A percentile compares a stretch with the other conserved stretches of the same genome.
These are phyloP conservation scores for Connochaetes taurinus DNA, from an alignment of 2,113 vertebrate genomes.

Conservation along the genomic window DNA sequence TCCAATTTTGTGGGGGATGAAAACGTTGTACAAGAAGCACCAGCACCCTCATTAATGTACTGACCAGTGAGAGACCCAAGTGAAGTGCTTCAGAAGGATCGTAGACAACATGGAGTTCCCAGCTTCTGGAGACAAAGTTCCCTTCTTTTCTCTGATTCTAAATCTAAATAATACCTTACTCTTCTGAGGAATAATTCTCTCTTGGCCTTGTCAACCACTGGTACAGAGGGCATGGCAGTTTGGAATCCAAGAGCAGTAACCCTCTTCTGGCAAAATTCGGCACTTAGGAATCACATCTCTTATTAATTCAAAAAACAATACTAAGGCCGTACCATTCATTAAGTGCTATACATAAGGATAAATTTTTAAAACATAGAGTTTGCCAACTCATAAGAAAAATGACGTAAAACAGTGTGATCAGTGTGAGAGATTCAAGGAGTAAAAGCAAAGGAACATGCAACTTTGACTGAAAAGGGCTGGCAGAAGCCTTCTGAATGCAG, in stretches of 20 bases:
- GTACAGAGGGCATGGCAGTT: slow-evolving; percentile 20
- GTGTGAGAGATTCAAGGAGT: neutral
- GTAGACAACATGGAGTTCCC: slow-evolving; percentile 5
- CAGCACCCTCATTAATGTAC: slow-evolving; percentile 3
- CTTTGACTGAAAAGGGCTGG: neutral
- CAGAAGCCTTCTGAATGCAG: neutral
- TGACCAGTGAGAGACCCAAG: neutral
- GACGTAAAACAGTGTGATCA: neutral
- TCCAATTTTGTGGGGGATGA: neutral
- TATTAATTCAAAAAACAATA: neutral
- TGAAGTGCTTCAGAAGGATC: neutral
- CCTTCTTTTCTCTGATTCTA: neutral
- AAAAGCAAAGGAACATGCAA: neutral
- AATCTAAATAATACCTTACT: neutral
- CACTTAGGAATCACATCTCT: slow-evolving; percentile 35
- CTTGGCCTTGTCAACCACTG: neutral
- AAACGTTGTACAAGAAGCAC: slow-evolving; percentile 51
- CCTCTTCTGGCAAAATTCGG: neutral
- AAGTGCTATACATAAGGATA: neutral
- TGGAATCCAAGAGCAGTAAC: slow-evolving; percentile 7
- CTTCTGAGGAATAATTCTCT: neutral
- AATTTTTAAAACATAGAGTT: neutral
- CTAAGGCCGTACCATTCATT: neutral
- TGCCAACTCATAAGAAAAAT: neutral
- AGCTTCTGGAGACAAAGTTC: slow-evolving; percentile 7